A percentile compares a stretch with the other conserved stretches of the same genome.
phyloP scores from a whole-genome alignment of 2,797 vertebrate genomes.

The Lithobates sylvaticus region DNA sequence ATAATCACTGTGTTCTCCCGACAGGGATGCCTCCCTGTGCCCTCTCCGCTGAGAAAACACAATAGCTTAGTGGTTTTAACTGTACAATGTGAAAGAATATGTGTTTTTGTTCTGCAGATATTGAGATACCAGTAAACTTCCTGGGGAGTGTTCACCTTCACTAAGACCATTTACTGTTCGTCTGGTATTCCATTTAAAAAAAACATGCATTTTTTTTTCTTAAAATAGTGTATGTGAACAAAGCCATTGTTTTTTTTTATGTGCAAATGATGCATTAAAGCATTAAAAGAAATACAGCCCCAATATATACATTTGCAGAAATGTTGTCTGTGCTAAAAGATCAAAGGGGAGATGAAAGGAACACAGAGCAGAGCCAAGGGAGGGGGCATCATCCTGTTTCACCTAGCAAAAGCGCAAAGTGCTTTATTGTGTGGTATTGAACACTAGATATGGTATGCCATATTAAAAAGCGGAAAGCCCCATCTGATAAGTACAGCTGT shows the following conservation, averaged over 20 bases:
- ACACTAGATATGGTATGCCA: conserved; percentile 28
- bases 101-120: too few species aligned
- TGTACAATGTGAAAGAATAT: too few species aligned
- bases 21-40: too few species aligned
- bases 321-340: conserved; percentile 32
- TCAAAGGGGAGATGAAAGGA: conserved; percentile 51
- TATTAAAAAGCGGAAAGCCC: conserved; percentile 46
- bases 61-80: too few species aligned
- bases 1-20: too few species aligned
- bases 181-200: too few species aligned
- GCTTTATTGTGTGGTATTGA: conserved; percentile 15
- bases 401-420: conserved; percentile 35
- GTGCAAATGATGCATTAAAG: not conserved
- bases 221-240: not conserved
- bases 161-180: too few species aligned
- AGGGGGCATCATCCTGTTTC: conserved; percentile 33
- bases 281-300: not conserved
- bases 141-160: too few species aligned
- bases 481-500: conserved; percentile 55
- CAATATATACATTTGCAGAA: not conserved
- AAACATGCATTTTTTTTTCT: too few species aligned
- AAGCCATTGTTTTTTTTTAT: not conserved
- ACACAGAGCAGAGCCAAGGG: not conserved
- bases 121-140: too few species aligned
- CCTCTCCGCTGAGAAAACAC: too few species aligned